Percentiles rank a stretch among this genome's conserved stretches.
These are phyloP conservation scores for Sarcophaga variegata DNA, from an alignment of 2,888 invertebrate genomes.

Conservation along the genomic window DNA sequence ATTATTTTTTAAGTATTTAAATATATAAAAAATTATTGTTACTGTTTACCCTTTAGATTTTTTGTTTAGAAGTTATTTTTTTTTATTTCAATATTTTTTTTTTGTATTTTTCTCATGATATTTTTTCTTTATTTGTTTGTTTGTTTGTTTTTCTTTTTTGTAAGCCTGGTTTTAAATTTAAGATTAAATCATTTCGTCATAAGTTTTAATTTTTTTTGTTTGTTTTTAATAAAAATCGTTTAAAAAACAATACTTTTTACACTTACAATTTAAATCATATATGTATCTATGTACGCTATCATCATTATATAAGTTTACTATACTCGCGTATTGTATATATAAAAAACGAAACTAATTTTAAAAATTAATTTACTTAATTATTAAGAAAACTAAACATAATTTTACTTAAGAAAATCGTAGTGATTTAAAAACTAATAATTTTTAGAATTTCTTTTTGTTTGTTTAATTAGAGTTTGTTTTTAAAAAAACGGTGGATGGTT, in stretches of 20 bases:
- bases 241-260: conserved; percentile 61
- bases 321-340: neutral
- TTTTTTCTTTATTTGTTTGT: conserved; percentile 40
- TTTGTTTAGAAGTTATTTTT: conserved; percentile 54
- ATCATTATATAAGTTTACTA: too few relatives aligned
- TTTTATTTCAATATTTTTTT: conserved; percentile 48
- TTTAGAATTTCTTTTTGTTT: conserved; percentile 49
- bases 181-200: conserved; percentile 15
- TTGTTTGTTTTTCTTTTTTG: conserved; percentile 12
- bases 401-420: conserved; percentile 31
- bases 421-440: conserved; percentile 54
- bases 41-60: conserved; percentile 66
- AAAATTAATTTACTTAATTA: conserved; percentile 2
- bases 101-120: conserved; percentile 49
- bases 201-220: conserved; percentile 11
- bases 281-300: too few relatives aligned
- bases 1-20: conserved; percentile 27
- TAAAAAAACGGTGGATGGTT: conserved; percentile 79
- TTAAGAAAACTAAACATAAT: conserved; percentile 21
- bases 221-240: conserved; percentile 3
- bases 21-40: conserved; percentile 66
- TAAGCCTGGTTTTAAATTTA: conserved; percentile 26
- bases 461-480: conserved; percentile 68
- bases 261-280: conserved; percentile 36
- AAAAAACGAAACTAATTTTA: conserved; percentile 15